A percentile compares a stretch with the other conserved stretches of the same genome.
phyloP scores from a whole-genome alignment of 2,888 invertebrate genomes.

The Amphipoea oculea region DNA sequence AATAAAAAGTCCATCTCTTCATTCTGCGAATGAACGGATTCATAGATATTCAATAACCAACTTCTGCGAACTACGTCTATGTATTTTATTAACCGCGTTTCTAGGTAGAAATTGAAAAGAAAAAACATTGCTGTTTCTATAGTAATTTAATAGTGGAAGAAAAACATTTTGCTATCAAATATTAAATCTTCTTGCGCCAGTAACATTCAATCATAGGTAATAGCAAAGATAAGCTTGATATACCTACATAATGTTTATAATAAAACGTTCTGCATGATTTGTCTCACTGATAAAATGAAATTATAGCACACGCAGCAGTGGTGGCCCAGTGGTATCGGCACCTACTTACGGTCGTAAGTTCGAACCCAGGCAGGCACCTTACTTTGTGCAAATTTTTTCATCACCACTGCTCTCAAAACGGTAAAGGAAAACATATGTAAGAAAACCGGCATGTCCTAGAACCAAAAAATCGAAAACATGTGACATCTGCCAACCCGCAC shows the following conservation, averaged over 20 bases:
- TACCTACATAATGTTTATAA: slow-evolving; percentile 6
- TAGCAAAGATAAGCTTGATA: slow-evolving; percentile 30
- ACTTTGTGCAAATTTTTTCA: not conserved
- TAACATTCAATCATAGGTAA: slow-evolving; percentile 51
- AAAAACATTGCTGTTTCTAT: slow-evolving; percentile 22
- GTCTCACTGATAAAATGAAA: slow-evolving; percentile 16
- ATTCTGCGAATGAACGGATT: slow-evolving; percentile 3
- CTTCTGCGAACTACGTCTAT: slow-evolving; percentile 3
- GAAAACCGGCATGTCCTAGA: not conserved
- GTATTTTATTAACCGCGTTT: slow-evolving; percentile 23
- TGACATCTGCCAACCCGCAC: not conserved
- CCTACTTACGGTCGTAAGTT: not conserved
- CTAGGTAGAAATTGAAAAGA: slow-evolving; percentile 25
- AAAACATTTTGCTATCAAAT: slow-evolving; percentile 41
- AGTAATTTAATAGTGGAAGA: slow-evolving; percentile 41
- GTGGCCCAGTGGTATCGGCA: not conserved
- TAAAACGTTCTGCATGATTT: slow-evolving; percentile 29
- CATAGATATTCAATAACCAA: slow-evolving; percentile 9
- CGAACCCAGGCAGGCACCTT: not conserved
- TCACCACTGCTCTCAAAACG: not conserved
- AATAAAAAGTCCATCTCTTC: slow-evolving; percentile 7
- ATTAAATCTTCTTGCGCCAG: slow-evolving; percentile 51
- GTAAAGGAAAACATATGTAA: not conserved
- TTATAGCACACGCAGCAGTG: not conserved
- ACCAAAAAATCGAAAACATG: not conserved